Percentiles rank a stretch among this genome's conserved stretches.
Conservation (phyloP, 2,888 invertebrate species). For the Perdita meconis region DNA sequence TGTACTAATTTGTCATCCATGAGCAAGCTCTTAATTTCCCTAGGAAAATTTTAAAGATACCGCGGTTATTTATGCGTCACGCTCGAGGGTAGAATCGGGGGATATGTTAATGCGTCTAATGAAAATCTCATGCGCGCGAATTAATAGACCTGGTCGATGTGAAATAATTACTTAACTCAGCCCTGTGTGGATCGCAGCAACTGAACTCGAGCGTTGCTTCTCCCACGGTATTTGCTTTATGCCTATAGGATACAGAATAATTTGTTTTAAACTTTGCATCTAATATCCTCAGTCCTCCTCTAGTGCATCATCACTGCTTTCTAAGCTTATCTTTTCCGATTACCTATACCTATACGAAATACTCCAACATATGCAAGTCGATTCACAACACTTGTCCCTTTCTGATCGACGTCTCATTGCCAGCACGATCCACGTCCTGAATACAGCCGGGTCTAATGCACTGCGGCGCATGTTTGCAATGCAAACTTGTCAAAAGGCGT, state of each 20-base stretch:
- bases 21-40: slow-evolving; percentile 55
- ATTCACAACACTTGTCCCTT: slow-evolving; percentile 40
- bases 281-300: no score
- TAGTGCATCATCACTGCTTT: no score
- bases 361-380: slow-evolving; percentile 3
- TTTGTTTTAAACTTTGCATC: no score
- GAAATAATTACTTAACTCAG: slow-evolving; percentile 32
- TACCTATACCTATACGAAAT: neutral
- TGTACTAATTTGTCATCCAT: slow-evolving; percentile 65
- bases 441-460: slow-evolving; percentile 64
- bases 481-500: slow-evolving; percentile 79
- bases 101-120: slow-evolving; percentile 59
- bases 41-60: slow-evolving; percentile 46
- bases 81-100: slow-evolving; percentile 32
- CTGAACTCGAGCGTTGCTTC: slow-evolving; percentile 4
- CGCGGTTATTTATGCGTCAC: slow-evolving; percentile 58
- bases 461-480: slow-evolving; percentile 76
- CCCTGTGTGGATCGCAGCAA: neutral
- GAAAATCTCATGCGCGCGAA: slow-evolving; percentile 50
- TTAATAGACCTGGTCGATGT: slow-evolving; percentile 34
- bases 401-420: slow-evolving; percentile 71
- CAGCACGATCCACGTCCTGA: slow-evolving; percentile 62
- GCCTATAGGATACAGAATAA: no score
- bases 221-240: neutral
- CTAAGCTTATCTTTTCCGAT: no score